A percentile compares a stretch with the other conserved stretches of the same genome.
Evolutionary conservation across 2,113 vertebrate genomes (phyloP).

Genomic region (Falco punctatus): DNA sequence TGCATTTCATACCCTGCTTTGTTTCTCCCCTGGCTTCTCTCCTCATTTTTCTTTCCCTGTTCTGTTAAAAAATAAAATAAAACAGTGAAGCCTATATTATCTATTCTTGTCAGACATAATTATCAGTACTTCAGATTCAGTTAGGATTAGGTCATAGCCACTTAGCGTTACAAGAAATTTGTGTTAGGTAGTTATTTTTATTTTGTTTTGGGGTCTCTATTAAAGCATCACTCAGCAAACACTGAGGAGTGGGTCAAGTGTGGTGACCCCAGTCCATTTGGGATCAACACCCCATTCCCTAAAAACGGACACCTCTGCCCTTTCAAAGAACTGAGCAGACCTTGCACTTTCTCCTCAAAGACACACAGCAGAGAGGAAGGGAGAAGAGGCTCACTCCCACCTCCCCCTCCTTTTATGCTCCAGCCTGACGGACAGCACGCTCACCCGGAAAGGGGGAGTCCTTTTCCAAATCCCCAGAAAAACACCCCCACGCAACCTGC

Average conservation of each 20-base stretch:
- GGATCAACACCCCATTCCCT: background rate
- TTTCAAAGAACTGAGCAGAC: background rate
- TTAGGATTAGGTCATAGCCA: background rate
- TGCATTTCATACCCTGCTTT: background rate
- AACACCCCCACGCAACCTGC: background rate
- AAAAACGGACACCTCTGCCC: background rate
- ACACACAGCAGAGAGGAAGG: background rate
- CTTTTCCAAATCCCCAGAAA: background rate
- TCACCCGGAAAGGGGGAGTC: background rate
- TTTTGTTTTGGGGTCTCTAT: background rate
- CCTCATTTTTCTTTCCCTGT: background rate
- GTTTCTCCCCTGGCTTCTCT: background rate
- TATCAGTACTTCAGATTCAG: background rate
- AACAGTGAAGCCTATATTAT: background rate
- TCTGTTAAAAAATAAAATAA: background rate
- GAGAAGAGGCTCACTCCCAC: background rate
- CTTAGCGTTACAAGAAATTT: background rate
- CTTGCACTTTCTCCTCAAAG: background rate
- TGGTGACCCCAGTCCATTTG: background rate
- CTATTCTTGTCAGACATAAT: background rate
- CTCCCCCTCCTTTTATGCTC: background rate
- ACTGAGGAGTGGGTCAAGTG: accelerated
- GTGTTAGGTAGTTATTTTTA: background rate
- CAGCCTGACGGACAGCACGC: accelerated
- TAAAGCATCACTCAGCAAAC: background rate